These are phyloP conservation scores for Gymnopithys bicolor DNA, from an alignment of 2,797 vertebrate species.

Conservation along the genomic window DNA sequence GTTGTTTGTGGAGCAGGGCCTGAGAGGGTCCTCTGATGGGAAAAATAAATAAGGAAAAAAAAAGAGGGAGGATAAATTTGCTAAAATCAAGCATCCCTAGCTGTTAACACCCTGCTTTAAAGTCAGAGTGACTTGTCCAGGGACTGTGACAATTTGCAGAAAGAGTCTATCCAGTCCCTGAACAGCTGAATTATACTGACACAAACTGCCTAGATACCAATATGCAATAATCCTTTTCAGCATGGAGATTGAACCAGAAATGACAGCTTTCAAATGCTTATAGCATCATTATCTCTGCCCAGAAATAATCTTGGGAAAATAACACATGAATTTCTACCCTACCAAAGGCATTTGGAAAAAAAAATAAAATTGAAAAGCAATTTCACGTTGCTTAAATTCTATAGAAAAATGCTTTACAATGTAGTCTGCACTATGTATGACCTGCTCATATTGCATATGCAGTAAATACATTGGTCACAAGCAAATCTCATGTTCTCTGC, in stretches of 20 bases:
- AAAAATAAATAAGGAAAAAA: not conserved
- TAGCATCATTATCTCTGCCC: not conserved
- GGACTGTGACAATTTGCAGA: not conserved
- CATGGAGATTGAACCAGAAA: constrained; percentile 14
- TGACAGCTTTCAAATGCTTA: constrained; percentile 42
- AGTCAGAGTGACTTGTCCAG: not conserved
- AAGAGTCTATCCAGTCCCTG: not conserved
- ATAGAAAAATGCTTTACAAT: not conserved
- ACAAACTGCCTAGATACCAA: not conserved
- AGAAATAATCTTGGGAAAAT: constrained; percentile 26
- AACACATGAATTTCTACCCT: not conserved
- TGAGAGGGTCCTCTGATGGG: not conserved
- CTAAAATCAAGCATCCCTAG: not conserved
- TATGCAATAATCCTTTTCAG: constrained; percentile 26
- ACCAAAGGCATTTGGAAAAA: not conserved
- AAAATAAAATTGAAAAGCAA: not conserved
- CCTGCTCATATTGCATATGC: not conserved
- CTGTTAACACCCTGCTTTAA: not conserved
- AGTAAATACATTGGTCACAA: not conserved
- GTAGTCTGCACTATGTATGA: not conserved
- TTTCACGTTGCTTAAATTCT: not conserved
- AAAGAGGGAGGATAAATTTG: not conserved
- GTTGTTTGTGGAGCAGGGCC: not conserved
- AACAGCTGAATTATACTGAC: not conserved
- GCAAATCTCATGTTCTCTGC: not conserved